phyloP scores from a whole-genome alignment of 2,797 vertebrate species.

The Uromys caudimaculatus region DNA sequence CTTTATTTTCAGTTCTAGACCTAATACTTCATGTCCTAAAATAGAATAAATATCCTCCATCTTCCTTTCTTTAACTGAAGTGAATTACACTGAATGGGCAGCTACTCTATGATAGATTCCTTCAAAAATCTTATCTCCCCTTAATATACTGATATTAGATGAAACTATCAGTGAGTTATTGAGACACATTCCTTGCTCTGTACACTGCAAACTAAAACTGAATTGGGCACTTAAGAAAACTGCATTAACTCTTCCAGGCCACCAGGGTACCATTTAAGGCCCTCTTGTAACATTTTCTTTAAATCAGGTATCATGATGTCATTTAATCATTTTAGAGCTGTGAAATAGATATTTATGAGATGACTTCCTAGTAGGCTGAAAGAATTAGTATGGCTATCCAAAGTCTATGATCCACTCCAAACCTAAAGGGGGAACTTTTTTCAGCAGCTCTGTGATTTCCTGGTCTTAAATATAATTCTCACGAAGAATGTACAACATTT shows the following conservation, averaged over 20 bases:
- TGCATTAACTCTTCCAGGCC: conserved; percentile 75
- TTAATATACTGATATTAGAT: conserved; percentile 70
- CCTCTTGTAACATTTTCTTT: conserved; percentile 74
- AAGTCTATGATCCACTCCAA: conserved; percentile 25
- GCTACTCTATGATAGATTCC: conserved; percentile 56
- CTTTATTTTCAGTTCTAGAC: conserved; percentile 1
- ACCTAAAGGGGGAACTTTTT: conserved; percentile 47
- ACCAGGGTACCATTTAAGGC: conserved; percentile 74
- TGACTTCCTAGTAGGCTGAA: conserved; percentile 37
- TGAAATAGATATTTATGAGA: conserved; percentile 78
- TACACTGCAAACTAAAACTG: conserved; percentile 69
- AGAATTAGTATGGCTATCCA: conserved; percentile 57
- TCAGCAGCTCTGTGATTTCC: not conserved
- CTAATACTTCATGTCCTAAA: not conserved
- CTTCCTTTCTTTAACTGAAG: conserved; percentile 27
- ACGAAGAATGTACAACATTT: conserved; percentile 40
- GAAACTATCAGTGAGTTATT: conserved; percentile 70
- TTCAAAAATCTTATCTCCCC: conserved; percentile 63
- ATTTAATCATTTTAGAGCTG: conserved; percentile 76
- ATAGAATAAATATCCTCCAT: not conserved
- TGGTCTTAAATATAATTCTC: conserved; percentile 23
- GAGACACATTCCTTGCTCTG: conserved; percentile 48
- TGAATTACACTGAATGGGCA: conserved; percentile 62
- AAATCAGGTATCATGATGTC: conserved; percentile 79
- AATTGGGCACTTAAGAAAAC: conserved; percentile 75